These are phyloP conservation scores for Drosophila histrio DNA, from an alignment of 2,888 invertebrate species.

Conservation along the genomic window DNA sequence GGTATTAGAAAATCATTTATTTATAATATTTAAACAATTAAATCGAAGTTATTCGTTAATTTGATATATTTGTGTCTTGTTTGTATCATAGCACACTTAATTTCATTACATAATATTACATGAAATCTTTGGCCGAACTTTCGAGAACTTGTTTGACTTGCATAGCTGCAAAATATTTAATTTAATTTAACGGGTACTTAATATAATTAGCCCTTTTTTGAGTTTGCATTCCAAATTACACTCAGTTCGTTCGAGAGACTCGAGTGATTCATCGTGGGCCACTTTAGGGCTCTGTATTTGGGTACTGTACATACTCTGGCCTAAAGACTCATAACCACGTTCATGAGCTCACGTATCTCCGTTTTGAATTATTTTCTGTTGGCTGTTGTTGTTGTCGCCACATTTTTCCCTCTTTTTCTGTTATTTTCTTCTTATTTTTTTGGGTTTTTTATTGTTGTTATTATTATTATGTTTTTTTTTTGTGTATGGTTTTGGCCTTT, in stretches of 20 bases:
- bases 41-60: too few species aligned
- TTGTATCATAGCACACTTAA: too few species aligned
- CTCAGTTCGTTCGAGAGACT: neutral
- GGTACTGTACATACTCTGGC: constrained; percentile 25
- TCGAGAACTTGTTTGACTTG: constrained; percentile 14
- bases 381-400: constrained; percentile 35
- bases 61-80: too few species aligned
- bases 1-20: too few species aligned
- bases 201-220: constrained; percentile 32
- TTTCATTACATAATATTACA: neutral
- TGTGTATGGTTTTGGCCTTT: constrained; percentile 65
- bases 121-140: constrained; percentile 6
- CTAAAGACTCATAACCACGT: constrained; percentile 47
- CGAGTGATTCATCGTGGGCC: constrained; percentile 31
- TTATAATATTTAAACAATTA: too few species aligned
- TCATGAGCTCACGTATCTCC: constrained; percentile 64
- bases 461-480: constrained; percentile 34
- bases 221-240: constrained; percentile 2
- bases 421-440: constrained; percentile 29
- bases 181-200: constrained; percentile 28
- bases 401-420: constrained; percentile 21
- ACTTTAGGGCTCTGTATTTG: constrained; percentile 33
- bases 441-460: constrained; percentile 28
- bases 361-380: constrained; percentile 51
- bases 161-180: constrained; percentile 1